A percentile compares a stretch with the other conserved stretches of the same genome.
Conservation (phyloP, 2,888 invertebrate species). For the Notodonta ziczac region DNA sequence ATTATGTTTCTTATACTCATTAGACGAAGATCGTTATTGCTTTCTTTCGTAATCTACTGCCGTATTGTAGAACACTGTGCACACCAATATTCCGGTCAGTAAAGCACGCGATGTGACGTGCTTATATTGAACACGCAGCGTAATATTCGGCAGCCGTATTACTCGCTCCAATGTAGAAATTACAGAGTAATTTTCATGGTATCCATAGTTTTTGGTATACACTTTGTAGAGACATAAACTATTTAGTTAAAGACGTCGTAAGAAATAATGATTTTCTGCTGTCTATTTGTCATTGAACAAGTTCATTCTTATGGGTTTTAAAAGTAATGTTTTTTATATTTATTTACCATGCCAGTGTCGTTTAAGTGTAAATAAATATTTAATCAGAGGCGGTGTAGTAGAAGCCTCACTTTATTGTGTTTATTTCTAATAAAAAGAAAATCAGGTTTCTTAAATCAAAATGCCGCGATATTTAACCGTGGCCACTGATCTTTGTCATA, state of each 20-base stretch:
- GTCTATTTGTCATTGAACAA: not conserved
- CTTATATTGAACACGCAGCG: constrained; percentile 36
- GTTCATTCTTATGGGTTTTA: not conserved
- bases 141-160: constrained; percentile 45
- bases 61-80: constrained; percentile 29
- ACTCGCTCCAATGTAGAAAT: constrained; percentile 44
- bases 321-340: too few species aligned
- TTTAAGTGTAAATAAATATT: too few species aligned
- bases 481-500: too few species aligned
- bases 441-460: too few species aligned
- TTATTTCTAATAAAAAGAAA: too few species aligned
- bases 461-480: too few species aligned
- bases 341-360: too few species aligned
- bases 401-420: too few species aligned
- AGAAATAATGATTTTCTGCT: constrained; percentile 5
- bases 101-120: constrained; percentile 55
- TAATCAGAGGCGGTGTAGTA: too few species aligned
- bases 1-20: constrained; percentile 8
- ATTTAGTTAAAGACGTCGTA: not conserved
- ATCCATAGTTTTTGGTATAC: constrained; percentile 17
- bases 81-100: constrained; percentile 40
- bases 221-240: not conserved
- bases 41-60: constrained; percentile 16
- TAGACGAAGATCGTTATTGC: constrained; percentile 12
- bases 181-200: constrained; percentile 36